phyloP scores from a whole-genome alignment of 2,113 vertebrate genomes.

The Platichthys stellatus region DNA sequence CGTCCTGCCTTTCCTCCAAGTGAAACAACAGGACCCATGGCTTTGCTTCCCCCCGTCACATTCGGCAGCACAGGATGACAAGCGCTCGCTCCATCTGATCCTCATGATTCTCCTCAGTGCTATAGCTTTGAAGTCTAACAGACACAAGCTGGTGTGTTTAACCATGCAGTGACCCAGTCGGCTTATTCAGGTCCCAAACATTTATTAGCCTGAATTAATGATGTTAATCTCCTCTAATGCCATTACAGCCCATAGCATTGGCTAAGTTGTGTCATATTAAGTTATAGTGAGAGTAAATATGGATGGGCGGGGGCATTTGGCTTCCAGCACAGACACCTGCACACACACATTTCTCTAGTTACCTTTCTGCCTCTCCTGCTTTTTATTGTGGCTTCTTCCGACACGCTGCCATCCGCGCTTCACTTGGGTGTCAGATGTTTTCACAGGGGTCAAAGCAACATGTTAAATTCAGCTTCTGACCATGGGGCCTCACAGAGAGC shows the following conservation, averaged over 20 bases:
- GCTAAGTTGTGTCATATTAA: constrained; percentile 49
- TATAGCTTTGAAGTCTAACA: constrained; percentile 57
- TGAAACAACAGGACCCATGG: constrained; percentile 32
- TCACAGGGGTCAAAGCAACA: constrained; percentile 17
- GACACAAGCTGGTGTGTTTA: constrained; percentile 17
- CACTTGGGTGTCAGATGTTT: not conserved
- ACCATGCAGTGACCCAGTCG: constrained; percentile 28
- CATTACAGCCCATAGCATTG: constrained; percentile 39
- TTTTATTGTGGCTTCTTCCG: not conserved
- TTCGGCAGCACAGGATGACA: constrained; percentile 26
- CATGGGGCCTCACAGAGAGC: not conserved
- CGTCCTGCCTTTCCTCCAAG: constrained; percentile 38
- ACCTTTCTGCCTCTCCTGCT: not conserved
- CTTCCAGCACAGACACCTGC: constrained; percentile 3
- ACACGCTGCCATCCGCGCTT: not conserved
- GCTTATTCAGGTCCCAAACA: constrained; percentile 21
- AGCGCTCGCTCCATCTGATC: constrained; percentile 22
- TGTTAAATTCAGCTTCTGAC: constrained; percentile 6
- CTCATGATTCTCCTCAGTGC: constrained; percentile 25
- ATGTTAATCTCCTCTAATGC: constrained; percentile 65
- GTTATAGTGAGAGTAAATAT: constrained; percentile 42
- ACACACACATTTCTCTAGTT: not conserved
- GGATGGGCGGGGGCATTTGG: constrained; percentile 21
- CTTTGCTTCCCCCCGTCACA: not conserved
- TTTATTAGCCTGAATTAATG: constrained; percentile 55